Percentiles rank a stretch among this genome's conserved stretches.
Conservation (phyloP, 2,113 vertebrate species). For the Gallinago jamesoni region DNA sequence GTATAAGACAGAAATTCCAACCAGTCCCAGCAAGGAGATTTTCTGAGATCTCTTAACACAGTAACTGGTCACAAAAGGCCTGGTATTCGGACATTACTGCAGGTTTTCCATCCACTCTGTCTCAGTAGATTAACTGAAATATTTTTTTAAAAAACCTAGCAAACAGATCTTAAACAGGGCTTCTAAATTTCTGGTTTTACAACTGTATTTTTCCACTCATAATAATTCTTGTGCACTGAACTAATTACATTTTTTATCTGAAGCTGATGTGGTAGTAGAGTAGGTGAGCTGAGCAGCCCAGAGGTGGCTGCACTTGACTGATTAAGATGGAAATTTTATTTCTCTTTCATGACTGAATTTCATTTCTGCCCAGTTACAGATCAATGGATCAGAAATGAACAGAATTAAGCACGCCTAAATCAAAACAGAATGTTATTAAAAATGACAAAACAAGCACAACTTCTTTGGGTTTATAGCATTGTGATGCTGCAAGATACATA, state of each 20-base stretch:
- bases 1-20: not conserved
- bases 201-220: not conserved
- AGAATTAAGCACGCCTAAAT: conserved; percentile 20
- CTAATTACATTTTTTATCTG: not conserved
- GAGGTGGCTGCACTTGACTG: not conserved
- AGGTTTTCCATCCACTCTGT: not conserved
- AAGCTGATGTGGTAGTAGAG: not conserved
- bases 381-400: conserved; percentile 27
- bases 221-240: not conserved
- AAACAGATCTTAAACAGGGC: not conserved
- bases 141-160: not conserved
- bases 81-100: not conserved
- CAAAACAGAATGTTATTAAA: conserved; percentile 10
- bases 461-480: not conserved
- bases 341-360: not conserved
- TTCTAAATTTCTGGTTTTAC: not conserved
- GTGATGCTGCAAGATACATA: not conserved
- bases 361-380: not conserved
- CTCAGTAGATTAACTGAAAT: not conserved
- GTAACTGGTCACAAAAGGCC: not conserved
- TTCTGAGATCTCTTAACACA: not conserved
- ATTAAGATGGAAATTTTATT: conserved; percentile 11
- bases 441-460: not conserved
- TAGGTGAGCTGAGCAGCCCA: not conserved
- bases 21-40: not conserved